Conservation (phyloP, 2,113 vertebrate species). For the Meles meles region DNA sequence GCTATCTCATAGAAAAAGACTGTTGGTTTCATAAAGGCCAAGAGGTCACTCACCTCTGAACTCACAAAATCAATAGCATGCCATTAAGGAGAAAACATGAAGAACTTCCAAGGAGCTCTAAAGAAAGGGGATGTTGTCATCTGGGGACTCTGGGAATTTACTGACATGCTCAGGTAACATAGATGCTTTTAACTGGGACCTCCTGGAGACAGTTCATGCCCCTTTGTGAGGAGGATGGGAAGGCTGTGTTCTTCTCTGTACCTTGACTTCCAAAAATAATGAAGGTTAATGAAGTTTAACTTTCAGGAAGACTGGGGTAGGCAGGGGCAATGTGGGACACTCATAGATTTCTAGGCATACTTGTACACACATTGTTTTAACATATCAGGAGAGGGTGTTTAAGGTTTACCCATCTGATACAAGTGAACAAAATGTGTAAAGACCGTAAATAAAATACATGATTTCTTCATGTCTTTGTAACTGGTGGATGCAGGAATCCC, state of each 20-base stretch:
- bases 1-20: neutral
- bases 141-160: neutral
- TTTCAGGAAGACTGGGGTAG: neutral
- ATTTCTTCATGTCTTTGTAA: neutral
- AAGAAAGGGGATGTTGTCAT: neutral
- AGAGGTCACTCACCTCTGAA: neutral
- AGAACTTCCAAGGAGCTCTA: neutral
- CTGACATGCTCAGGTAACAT: neutral
- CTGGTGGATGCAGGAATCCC: neutral
- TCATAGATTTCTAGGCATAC: neutral
- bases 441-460: neutral
- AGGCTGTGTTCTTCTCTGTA: neutral
- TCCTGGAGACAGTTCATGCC: neutral
- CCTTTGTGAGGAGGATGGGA: neutral
- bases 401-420: neutral
- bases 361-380: neutral
- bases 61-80: slow-evolving; percentile 14
- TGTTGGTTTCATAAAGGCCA: neutral
- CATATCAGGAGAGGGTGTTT: neutral
- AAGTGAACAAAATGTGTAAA: neutral
- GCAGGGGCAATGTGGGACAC: no score
- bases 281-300: neutral
- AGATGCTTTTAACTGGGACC: neutral
- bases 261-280: neutral
- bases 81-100: slow-evolving; percentile 13